Percentiles rank a stretch among this genome's conserved stretches.
These are phyloP conservation scores for Taenioides sp. DNA, from an alignment of 2,797 vertebrate species.

Conservation along the genomic window DNA sequence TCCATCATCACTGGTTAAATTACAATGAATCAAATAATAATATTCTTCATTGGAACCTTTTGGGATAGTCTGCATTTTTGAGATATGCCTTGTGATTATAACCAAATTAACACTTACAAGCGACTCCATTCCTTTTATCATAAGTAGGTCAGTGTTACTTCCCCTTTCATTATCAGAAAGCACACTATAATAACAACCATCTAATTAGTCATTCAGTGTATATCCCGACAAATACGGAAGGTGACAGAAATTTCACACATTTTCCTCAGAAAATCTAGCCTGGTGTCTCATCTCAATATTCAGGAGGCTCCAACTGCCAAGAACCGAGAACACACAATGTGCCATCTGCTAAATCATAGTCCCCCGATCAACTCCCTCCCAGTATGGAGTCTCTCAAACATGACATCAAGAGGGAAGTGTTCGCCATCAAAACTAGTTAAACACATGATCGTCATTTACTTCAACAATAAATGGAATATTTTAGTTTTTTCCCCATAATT, in stretches of 20 bases:
- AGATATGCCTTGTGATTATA: background rate
- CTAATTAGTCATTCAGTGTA: slow-evolving; percentile 13
- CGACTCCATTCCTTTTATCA: background rate
- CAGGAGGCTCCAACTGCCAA: slow-evolving; percentile 74
- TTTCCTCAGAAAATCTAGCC: slow-evolving; percentile 55
- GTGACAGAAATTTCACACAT: slow-evolving; percentile 58
- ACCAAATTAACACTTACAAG: background rate
- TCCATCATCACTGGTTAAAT: too few species aligned
- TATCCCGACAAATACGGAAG: slow-evolving; percentile 37
- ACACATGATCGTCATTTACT: slow-evolving; percentile 13
- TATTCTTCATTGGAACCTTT: background rate
- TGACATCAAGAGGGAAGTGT: slow-evolving; percentile 52
- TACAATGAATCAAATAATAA: background rate
- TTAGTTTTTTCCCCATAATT: background rate
- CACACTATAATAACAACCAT: slow-evolving; percentile 11
- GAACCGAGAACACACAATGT: slow-evolving; percentile 71
- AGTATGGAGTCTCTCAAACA: slow-evolving; percentile 66
- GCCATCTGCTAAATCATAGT: slow-evolving; percentile 77
- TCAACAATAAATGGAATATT: background rate
- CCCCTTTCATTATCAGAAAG: background rate
- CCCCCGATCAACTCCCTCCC: slow-evolving; percentile 65
- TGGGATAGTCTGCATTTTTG: background rate
- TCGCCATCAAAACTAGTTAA: slow-evolving; percentile 56
- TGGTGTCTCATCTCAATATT: slow-evolving; percentile 74
- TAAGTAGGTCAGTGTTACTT: background rate